Conservation (phyloP, 2,888 invertebrate species). For the Cosmorhoe ocellata region DNA sequence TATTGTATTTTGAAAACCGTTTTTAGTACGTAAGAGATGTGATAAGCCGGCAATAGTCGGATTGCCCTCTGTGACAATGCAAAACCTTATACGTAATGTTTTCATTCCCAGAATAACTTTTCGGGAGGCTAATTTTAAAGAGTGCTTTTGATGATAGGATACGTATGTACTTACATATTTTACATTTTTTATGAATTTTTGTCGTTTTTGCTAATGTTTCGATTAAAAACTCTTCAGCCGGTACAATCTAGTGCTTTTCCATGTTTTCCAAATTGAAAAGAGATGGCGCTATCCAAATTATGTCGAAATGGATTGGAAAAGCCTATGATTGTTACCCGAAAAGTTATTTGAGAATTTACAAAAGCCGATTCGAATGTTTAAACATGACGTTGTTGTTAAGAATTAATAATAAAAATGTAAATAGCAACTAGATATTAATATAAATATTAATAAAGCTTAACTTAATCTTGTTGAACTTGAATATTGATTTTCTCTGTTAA, state of each 20-base stretch:
- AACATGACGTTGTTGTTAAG: constrained; percentile 67
- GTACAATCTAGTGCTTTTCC: too few relatives aligned
- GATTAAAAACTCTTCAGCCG: background rate
- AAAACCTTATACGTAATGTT: constrained; percentile 35
- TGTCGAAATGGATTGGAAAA: too few relatives aligned
- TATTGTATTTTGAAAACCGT: constrained; percentile 44
- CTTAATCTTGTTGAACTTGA: constrained; percentile 80
- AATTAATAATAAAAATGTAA: constrained; percentile 58
- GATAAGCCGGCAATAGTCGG: constrained; percentile 56
- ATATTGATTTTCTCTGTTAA: constrained; percentile 75
- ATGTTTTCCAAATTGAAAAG: too few relatives aligned
- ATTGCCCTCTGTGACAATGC: constrained; percentile 60
- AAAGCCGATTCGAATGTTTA: constrained; percentile 44
- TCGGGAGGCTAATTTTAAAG: constrained; percentile 13
- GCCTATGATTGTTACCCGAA: too few relatives aligned
- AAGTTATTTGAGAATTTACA: constrained; percentile 14
- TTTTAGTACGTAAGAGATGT: constrained; percentile 60
- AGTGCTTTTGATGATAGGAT: too few relatives aligned
- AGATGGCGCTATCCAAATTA: too few relatives aligned
- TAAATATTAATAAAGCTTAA: constrained; percentile 67
- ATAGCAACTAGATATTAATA: constrained; percentile 67
- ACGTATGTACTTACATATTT: too few relatives aligned
- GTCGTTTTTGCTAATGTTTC: too few relatives aligned
- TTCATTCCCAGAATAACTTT: constrained; percentile 26
- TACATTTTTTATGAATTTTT: background rate